phyloP scores from a whole-genome alignment of 2,113 vertebrate species.

The Microtus oregoni region DNA sequence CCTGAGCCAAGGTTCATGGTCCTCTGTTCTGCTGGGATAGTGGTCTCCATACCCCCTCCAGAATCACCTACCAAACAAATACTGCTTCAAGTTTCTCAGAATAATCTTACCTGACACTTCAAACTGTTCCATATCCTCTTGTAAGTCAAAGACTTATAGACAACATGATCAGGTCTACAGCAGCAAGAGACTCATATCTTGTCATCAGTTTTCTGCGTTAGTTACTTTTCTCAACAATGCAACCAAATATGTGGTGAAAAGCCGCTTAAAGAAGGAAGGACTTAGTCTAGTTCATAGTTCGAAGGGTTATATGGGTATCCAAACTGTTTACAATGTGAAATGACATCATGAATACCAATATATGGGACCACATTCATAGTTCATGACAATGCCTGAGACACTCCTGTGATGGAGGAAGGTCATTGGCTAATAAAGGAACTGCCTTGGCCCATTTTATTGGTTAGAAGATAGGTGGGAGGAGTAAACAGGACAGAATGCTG shows the following conservation, averaged over 20 bases:
- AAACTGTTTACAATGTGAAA: neutral
- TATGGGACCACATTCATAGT: neutral
- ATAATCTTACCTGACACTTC: neutral
- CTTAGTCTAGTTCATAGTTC: neutral
- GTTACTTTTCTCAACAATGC: neutral
- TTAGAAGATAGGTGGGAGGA: too few relatives aligned
- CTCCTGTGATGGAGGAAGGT: too few relatives aligned
- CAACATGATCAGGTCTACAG: neutral
- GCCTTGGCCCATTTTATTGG: too few relatives aligned
- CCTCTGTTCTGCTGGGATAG: neutral
- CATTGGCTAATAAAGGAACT: too few relatives aligned
- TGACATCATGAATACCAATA: neutral
- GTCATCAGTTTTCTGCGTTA: neutral
- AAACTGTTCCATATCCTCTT: neutral
- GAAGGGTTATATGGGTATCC: neutral
- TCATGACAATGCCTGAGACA: neutral
- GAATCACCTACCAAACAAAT: neutral
- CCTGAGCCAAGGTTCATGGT: neutral
- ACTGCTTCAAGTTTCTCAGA: neutral
- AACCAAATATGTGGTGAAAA: neutral
- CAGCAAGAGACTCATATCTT: neutral
- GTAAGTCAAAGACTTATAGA: neutral
- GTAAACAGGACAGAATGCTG: too few relatives aligned
- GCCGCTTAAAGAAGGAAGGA: neutral
- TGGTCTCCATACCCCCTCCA: neutral